Evolutionary conservation across 2,113 vertebrate species (phyloP), one percentile per base, ranked within the genome.

Genomic region (Pluvianellus socialis): DNA sequence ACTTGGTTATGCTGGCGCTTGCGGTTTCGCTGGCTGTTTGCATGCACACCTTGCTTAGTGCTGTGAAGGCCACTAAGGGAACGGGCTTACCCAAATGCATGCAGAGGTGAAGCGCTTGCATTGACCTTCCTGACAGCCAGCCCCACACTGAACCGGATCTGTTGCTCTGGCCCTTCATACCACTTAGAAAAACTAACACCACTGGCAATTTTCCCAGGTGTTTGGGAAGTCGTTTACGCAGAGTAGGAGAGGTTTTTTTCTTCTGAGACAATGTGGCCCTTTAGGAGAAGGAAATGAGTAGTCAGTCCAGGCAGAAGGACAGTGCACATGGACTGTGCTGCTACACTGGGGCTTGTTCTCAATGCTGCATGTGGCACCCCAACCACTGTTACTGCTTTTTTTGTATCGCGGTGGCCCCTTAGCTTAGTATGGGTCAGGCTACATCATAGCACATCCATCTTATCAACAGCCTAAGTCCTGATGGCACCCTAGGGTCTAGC

Each of bases 1-100:
- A 26, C 47, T 66, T 47, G 53, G 52, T 56, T 75, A 40, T 1
- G 0, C 26, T 26, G 28, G 6, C 0, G 1, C 22, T 50, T 62
- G 38, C 23, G 26, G 47, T 55, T 61, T 50, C 40, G 17, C 52
- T 62, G 50, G 2, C 13, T 61, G 52, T 22, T 62, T 86, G n/a
- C 9, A 8, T 58, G 33, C 6, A 8, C 10, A 9, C 35, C 53
- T 55, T 66, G 33, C 33, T 70, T 30, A 18, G 23, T 30, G 55
- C 74, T 53, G 12, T 40, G 63, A 53, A 55, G 38, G 24, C 35
- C 62, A 17, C 32, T 21, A 42, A 22, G 55, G 47, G 33, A 8
- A 1, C 0, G 8, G 24, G 21, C 22, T 65, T 28, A 73, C 32
- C 18, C 47, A 45, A 38, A 7, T 38, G 44, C 9, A 5, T 4